Conservation (phyloP, 2,113 vertebrate species). For the Thalassoma bifasciatum region DNA sequence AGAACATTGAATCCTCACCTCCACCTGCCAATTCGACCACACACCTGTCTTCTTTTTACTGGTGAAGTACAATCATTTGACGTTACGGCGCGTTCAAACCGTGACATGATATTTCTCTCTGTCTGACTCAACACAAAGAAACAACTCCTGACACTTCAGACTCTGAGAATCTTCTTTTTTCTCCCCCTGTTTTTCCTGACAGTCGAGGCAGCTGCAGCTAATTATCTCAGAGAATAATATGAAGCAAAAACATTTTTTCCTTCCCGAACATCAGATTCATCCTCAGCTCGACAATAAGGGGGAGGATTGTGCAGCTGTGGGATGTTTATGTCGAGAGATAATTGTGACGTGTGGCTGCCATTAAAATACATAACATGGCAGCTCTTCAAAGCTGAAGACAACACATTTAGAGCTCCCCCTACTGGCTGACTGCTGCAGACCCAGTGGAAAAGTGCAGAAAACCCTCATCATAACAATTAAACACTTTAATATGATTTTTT, state of each 20-base stretch:
- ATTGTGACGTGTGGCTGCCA: slow-evolving; percentile 29
- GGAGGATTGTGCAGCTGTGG: slow-evolving; percentile 43
- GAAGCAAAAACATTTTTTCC: slow-evolving; percentile 62
- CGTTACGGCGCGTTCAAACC: slow-evolving; percentile 1
- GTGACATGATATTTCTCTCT: slow-evolving; percentile 7
- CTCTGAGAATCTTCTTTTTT: slow-evolving; percentile 9
- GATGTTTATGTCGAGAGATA: slow-evolving; percentile 37
- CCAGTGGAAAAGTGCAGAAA: too few species aligned
- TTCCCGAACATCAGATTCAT: slow-evolving; percentile 63
- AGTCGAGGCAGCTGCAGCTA: slow-evolving; percentile 62
- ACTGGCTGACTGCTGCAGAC: too few species aligned
- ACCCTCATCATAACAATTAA: too few species aligned
- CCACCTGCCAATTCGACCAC: slow-evolving; percentile 35
- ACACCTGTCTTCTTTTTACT: background rate
- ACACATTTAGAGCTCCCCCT: too few species aligned
- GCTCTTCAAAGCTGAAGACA: too few species aligned
- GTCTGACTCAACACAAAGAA: slow-evolving; percentile 28
- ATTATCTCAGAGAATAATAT: slow-evolving; percentile 64
- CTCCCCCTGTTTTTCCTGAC: too few species aligned
- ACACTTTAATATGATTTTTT: too few species aligned
- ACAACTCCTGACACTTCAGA: slow-evolving; percentile 22
- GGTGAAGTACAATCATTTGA: slow-evolving; percentile 19
- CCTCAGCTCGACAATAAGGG: slow-evolving; percentile 58
- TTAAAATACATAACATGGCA: background rate
- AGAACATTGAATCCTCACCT: slow-evolving; percentile 17